These are phyloP conservation scores for Podocnemis expansa DNA, from an alignment of 2,113 vertebrate species.

Conservation along the genomic window DNA sequence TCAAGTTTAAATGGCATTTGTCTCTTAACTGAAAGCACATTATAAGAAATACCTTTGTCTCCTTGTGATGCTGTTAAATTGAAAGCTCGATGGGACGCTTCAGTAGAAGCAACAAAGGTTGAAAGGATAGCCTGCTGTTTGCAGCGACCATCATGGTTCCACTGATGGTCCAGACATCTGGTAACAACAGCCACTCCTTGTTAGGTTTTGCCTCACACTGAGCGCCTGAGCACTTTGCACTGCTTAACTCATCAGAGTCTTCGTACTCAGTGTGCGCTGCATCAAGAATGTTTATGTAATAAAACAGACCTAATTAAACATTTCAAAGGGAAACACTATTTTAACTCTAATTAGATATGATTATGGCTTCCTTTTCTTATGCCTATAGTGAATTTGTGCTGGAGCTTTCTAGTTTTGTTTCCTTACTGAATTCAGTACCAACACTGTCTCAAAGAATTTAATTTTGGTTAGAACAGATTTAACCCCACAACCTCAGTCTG, in stretches of 20 bases:
- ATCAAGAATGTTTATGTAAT: conserved; percentile 81
- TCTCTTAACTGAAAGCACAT: conserved; percentile 77
- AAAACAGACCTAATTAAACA: conserved; percentile 85
- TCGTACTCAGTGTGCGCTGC: conserved; percentile 62
- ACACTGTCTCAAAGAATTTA: conserved; percentile 54
- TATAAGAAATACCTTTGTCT: conserved; percentile 78
- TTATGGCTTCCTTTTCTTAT: conserved; percentile 73
- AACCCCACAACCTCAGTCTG: background rate
- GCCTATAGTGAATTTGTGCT: conserved; percentile 39
- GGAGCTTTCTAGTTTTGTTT: conserved; percentile 54
- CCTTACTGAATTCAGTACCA: conserved; percentile 21
- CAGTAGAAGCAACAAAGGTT: conserved; percentile 74
- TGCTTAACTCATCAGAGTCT: conserved; percentile 74
- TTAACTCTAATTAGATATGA: conserved; percentile 85
- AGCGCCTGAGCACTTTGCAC: conserved; percentile 64
- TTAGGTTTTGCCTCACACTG: conserved; percentile 77
- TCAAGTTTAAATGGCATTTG: conserved; percentile 77
- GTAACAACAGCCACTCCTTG: conserved; percentile 73
- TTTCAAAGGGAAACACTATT: conserved; percentile 86
- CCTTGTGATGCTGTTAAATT: conserved; percentile 76
- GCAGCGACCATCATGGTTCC: conserved; percentile 72
- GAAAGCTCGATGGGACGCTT: conserved; percentile 78
- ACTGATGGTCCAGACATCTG: conserved; percentile 78
- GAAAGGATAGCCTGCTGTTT: conserved; percentile 78
- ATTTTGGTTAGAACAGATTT: conserved; percentile 31